phyloP scores from a whole-genome alignment of 2,113 vertebrate species.

The Eulemur macaco region DNA sequence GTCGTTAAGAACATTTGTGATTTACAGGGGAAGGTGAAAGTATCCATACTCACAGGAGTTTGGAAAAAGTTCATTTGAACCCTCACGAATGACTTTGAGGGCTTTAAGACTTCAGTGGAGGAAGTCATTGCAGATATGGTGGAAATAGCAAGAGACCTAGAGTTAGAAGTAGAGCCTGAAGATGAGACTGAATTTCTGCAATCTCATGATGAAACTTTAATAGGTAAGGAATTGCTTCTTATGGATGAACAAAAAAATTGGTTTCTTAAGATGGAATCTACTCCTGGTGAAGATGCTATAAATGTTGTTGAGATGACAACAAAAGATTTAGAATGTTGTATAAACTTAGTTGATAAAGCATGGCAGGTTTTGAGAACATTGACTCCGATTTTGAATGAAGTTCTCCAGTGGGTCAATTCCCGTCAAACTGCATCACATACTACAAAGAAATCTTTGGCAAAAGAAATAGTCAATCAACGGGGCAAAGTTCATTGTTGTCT shows the following conservation, averaged over 20 bases:
- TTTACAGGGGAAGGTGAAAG: not conserved
- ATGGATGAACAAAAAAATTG: not conserved
- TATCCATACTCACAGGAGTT: not conserved
- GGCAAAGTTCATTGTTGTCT: not conserved
- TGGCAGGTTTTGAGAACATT: not conserved
- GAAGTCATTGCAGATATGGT: not conserved
- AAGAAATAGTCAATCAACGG: not conserved
- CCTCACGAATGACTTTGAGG: not conserved
- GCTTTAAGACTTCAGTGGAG: not conserved
- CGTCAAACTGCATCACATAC: not conserved
- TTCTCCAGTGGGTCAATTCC: not conserved
- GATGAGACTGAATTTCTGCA: not conserved
- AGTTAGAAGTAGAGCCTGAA: not conserved
- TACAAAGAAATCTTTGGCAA: not conserved
- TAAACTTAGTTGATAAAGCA: not conserved
- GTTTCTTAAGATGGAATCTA: not conserved
- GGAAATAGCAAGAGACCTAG: not conserved
- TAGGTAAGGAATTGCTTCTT: not conserved
- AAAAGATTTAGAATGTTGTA: not conserved
- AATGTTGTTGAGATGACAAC: not conserved
- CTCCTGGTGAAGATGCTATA: not conserved
- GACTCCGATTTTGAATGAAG: not conserved
- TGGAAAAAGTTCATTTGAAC: not conserved
- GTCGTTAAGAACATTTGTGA: not conserved
- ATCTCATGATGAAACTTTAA: not conserved